phyloP scores from a whole-genome alignment of 2,888 invertebrate genomes.

The Sarcophaga caerulescens region DNA sequence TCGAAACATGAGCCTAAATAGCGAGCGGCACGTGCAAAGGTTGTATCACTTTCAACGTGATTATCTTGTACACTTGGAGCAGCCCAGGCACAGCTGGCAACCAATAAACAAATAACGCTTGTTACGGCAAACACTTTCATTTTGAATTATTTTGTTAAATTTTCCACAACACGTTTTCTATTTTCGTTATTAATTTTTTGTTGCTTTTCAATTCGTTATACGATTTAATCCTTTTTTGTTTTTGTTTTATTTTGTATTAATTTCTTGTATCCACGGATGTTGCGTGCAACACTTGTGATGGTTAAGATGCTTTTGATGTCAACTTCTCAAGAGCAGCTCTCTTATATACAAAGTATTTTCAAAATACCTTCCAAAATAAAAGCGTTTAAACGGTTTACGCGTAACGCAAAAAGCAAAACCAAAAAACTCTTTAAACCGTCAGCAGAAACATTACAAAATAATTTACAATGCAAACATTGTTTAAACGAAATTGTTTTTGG shows the following conservation, averaged over 20 bases:
- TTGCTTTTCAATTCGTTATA: not conserved
- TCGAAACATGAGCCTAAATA: slow-evolving; percentile 81
- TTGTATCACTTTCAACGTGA: slow-evolving; percentile 81
- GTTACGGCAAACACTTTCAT: slow-evolving; percentile 79
- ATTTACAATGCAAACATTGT: slow-evolving; percentile 70
- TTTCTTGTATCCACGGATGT: slow-evolving; percentile 70
- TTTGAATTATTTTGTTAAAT: slow-evolving; percentile 68
- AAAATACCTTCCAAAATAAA: slow-evolving; percentile 58
- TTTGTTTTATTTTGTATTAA: slow-evolving; percentile 26
- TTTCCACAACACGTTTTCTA: slow-evolving; percentile 34
- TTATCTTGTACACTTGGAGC: slow-evolving; percentile 80
- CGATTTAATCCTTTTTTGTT: slow-evolving; percentile 39
- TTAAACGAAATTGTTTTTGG: slow-evolving; percentile 29
- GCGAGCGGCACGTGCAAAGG: slow-evolving; percentile 78
- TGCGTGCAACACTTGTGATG: slow-evolving; percentile 77
- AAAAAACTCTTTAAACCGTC: slow-evolving; percentile 16
- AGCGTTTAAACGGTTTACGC: slow-evolving; percentile 28
- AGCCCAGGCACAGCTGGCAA: slow-evolving; percentile 75
- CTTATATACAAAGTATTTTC: slow-evolving; percentile 79
- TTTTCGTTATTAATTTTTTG: not conserved
- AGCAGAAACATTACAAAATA: slow-evolving; percentile 76
- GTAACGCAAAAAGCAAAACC: slow-evolving; percentile 35
- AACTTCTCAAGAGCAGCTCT: slow-evolving; percentile 77
- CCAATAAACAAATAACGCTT: slow-evolving; percentile 74
- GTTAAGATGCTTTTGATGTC: slow-evolving; percentile 81